Evolutionary conservation across 2,888 invertebrate species (phyloP), one percentile per base, ranked within the genome.

Genomic region (Teleiodes luculella): DNA sequence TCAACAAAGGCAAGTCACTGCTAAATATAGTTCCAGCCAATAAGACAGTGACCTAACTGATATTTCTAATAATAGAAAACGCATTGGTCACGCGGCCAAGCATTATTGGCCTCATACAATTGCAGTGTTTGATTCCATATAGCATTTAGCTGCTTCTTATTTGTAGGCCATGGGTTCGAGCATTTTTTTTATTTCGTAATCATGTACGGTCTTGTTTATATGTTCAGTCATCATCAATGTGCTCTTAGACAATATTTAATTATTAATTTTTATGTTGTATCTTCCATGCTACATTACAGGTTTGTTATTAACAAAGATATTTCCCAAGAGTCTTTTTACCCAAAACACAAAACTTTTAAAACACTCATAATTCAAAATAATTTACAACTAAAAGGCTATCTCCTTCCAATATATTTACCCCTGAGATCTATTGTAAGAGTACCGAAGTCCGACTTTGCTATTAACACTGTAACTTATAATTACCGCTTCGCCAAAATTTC

Each of bases 11-110:
- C 54, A 48, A 56, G 63, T 81, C 82, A 82, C 60, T 70, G 70
- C 82, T 82, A 82, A 75, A 68, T 78, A 76, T 82, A 82, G 80
- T 56, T 18, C 62, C 62, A 60, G 66, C 59, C 74, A 69, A 76
- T 76, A 72, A 62, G 51, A 60, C 60, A 59, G 68, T 11, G 33
- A 35, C 33, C 8, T 10, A 66, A 24, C 24, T 4, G 24, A 24
- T 24, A 24, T 68, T 66, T 68, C 80, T 82, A 82, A 67, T 78
- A 76, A 77, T 82, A 82, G 83, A 82, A 79, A 78, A 76, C 76
- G 81, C 80, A 81, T 80, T 63, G 61, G 35, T 43, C 20, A 31
- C 16, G n/a, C 28, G 13, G 24, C 11, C 11, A 28, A 28, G 8
- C 3, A n/a, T 28, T 6, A 45, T 45, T 28, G 1, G 45, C 47